These are phyloP conservation scores for Xestobium rufovillosum DNA, from an alignment of 2,888 invertebrate genomes.

Conservation along the genomic window DNA sequence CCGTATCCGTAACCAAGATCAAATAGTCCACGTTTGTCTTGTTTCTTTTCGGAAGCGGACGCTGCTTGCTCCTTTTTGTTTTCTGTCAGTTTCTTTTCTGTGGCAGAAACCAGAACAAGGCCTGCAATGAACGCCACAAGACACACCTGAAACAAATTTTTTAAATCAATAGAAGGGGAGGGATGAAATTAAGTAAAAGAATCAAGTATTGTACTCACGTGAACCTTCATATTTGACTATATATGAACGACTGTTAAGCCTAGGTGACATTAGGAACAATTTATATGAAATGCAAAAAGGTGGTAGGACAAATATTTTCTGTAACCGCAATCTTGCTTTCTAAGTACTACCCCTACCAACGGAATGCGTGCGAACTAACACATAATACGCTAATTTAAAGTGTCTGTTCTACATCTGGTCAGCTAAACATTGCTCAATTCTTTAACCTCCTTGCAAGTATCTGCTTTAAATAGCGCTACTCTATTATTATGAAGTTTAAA, in stretches of 20 bases:
- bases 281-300: too few species aligned
- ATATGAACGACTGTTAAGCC: conserved; percentile 27
- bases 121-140: conserved; percentile 37
- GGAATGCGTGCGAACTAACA: too few species aligned
- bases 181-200: too few species aligned
- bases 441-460: too few species aligned
- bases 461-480: too few species aligned
- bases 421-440: too few species aligned
- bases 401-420: too few species aligned
- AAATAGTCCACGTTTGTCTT: conserved; percentile 34
- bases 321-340: too few species aligned
- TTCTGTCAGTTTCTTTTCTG: conserved; percentile 32
- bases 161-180: neutral
- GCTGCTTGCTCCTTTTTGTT: conserved; percentile 21
- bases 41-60: conserved; percentile 31
- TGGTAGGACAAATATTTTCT: neutral
- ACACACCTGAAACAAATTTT: conserved; percentile 31
- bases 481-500: too few species aligned
- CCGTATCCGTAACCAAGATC: conserved; percentile 32
- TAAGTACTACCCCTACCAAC: too few species aligned
- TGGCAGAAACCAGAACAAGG: conserved; percentile 36
- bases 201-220: conserved; percentile 30
- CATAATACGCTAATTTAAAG: too few species aligned
- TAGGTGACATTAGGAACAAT: too few species aligned
- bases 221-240: conserved; percentile 33